Evolutionary conservation across 2,888 invertebrate species (phyloP), one percentile per base, ranked within the genome.

Genomic region (Lasioglossum pauxillum): DNA sequence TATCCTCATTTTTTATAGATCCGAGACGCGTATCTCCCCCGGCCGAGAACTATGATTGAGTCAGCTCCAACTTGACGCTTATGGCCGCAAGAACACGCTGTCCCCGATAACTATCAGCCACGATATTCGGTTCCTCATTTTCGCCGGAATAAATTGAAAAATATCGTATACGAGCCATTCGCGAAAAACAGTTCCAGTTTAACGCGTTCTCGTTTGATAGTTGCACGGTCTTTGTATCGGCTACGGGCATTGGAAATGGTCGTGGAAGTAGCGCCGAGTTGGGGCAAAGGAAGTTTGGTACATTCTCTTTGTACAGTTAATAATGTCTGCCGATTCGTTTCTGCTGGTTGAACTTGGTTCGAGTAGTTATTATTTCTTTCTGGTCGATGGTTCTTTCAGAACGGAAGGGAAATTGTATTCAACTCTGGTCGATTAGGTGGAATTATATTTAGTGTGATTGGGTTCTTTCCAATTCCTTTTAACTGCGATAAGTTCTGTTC

Each of bases 1-100:
- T 35, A 57, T 44, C 72, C 69, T 64, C 44, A 46, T 57, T 60
- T 76, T 64, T 75, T 49, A 69, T 83, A 53, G 53, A 53, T 53
- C 53, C 53, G 53, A 23, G 53, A 53, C 23, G 53, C 23, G 53
- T 2, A 53, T 23, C 53, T 53, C 23, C 53, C 23, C 53, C 23
- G 23, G 19, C 23, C 49, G 7, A 23, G 23, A 53, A 23, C 53
- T 23, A 53, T 53, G 53, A 53, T 53, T 8, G 23, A 23, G 53
- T 53, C 53, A 23, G 23, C 53, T 23, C 8, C 23, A 2, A 2
- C 23, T 53, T 53, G 53, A 53, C 53, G 23, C 2, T 53, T 53
- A 53, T 2, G 53, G 53, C 23, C 23, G 7, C 53, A 23, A 2
- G 49, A 49, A 49, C 49, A 19, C 2, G 8, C 23, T 53, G 53